Conservation (phyloP, 1,140 invertebrate genomes). For the Halesus radiatus region DNA sequence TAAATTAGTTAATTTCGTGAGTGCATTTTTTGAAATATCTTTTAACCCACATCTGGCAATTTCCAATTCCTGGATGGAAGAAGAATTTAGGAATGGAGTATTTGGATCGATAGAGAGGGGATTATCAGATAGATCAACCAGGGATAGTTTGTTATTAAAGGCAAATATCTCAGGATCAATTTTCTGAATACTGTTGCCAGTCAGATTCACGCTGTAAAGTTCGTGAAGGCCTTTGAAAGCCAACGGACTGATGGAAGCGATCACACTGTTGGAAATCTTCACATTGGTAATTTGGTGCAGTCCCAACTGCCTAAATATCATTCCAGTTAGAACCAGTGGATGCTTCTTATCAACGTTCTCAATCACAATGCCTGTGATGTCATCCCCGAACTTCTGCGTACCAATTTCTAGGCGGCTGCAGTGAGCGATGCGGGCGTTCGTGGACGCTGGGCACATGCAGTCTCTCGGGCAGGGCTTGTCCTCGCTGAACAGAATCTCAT, state of each 20-base stretch:
- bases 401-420: constrained; percentile 71
- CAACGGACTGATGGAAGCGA: constrained; percentile 69
- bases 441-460: constrained; percentile 67
- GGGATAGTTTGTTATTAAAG: constrained; percentile 74
- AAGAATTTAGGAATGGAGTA: constrained; percentile 72
- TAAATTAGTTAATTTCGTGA: constrained; percentile 73
- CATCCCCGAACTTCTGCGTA: constrained; percentile 73
- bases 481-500: constrained; percentile 66
- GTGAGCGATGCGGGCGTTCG: constrained; percentile 66
- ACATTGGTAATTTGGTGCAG: constrained; percentile 72
- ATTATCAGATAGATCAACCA: constrained; percentile 78
- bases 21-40: constrained; percentile 72
- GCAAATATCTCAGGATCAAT: constrained; percentile 78
- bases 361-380: constrained; percentile 73
- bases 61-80: constrained; percentile 76
- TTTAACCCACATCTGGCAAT: constrained; percentile 76
- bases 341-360: constrained; percentile 70
- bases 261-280: constrained; percentile 73
- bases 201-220: constrained; percentile 77
- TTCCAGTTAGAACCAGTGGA: constrained; percentile 69
- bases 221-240: constrained; percentile 77
- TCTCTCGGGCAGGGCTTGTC: constrained; percentile 69
- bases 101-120: constrained; percentile 71
- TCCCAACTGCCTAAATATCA: constrained; percentile 72
- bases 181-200: constrained; percentile 73